A percentile compares a stretch with the other conserved stretches of the same genome.
phyloP scores from a whole-genome alignment of 92 coral and sea anemone species.

The Montipora capitata region DNA sequence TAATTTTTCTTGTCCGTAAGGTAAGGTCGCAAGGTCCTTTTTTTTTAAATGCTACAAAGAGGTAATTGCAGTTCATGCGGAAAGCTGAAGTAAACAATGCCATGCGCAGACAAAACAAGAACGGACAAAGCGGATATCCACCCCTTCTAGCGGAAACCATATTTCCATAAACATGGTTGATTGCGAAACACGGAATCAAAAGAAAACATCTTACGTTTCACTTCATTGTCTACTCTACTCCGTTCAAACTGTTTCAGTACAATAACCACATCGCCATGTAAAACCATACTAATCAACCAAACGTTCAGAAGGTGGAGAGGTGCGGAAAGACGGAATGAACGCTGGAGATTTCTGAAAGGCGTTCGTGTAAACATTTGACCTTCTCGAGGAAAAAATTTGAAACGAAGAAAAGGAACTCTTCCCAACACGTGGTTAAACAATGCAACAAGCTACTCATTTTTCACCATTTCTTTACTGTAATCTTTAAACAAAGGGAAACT shows the following conservation, averaged over 20 bases:
- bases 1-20: neutral
- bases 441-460: slow-evolving; percentile 39
- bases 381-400: neutral
- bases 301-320: neutral
- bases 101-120: slow-evolving; percentile 63
- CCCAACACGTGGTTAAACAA: slow-evolving; percentile 61
- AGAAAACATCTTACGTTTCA: neutral
- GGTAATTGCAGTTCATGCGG: too few relatives aligned
- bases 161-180: slow-evolving; percentile 45
- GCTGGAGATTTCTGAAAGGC: slow-evolving; percentile 10
- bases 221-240: neutral
- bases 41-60: neutral
- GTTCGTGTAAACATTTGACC: neutral
- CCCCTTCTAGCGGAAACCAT: slow-evolving; percentile 29
- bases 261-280: neutral
- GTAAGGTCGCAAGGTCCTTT: neutral
- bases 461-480: too few relatives aligned
- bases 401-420: neutral
- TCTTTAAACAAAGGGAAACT: neutral
- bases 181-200: slow-evolving; percentile 57
- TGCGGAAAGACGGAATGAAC: neutral
- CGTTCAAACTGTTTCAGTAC: neutral
- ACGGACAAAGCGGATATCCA: slow-evolving; percentile 16
- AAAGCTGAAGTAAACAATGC: slow-evolving; percentile 38
- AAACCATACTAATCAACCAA: neutral